Base-by-base conservation (phyloP, 2,888 invertebrate species). In the Augiades crinisus region DNA sequence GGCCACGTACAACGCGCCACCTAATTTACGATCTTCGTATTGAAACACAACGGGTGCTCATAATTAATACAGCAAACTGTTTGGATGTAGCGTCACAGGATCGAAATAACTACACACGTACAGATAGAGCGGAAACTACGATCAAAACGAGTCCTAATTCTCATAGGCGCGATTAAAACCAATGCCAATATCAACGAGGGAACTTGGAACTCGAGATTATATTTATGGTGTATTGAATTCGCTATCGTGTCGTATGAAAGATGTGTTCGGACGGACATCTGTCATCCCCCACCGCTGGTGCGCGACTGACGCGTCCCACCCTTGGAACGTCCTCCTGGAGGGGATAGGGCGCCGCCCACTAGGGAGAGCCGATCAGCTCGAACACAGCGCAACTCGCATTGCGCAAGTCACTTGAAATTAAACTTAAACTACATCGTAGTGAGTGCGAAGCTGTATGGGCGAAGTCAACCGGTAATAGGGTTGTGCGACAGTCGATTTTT, bases 181-280 rank as follows among this genome's bases (percentile, higher is more conserved):
- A 50, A 58, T 56, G 54, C 58, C 53, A 44, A 57, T 56, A 54
- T 53, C 53, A 54, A 56, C 56, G 46, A 30, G 30, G 12, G n/a
- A n/a, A 12, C 30, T 2, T 12, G 30, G 27, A 40, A 47, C 30
- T 31, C 38, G 38, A 53, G 52, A 50, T 56, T 47, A 56, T 79
- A 84, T 86, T 83, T 81, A 83, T 85, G 78, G 75, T 59, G 72
- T 66, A 78, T 78, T 75, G 74, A 77, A 83, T 82, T 75, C 76
- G 77, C 76, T 78, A 79, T 80, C 81, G 75, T 83, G 85, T 84
- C 72, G 73, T 81, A 82, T 81, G 85, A 82, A 70, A 78, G 76
- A 81, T 79, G 78, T 64, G 65, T 58, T 64, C 67, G 63, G 66
- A 72, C 68, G 64, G 64, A 76, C 85, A 87, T 88, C 85, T 72